Base-by-base conservation (phyloP, 2,797 vertebrate genomes). In the Falco concolor region DNA sequence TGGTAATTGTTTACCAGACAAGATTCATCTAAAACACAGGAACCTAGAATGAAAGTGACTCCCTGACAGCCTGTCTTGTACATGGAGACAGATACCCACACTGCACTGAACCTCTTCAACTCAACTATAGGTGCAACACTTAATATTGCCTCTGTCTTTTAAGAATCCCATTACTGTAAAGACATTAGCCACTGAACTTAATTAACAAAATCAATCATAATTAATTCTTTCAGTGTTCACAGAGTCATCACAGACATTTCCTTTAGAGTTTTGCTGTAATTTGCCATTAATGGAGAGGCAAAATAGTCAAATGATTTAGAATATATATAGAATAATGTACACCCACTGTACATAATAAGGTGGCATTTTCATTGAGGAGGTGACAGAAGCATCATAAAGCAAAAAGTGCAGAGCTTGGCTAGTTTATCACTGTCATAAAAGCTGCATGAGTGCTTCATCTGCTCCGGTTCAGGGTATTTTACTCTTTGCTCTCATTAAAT, bases 161-260 rank as follows among this genome's bases (percentile, higher is more conserved):
- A 97, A 97, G 90, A 87, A 95, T 90, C 88, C 93, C 94, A 96
- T 97, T 97, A 97, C 93, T 85, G 84, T 92, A 96, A 97, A 97
- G 96, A 96, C 84, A 97, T 98, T 97, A 97, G 93, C 94, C 81
- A 95, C 87, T 32, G 79, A 95, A 94, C 96, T 96, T 97, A 98
- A 97, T 98, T 98, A 98, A 96, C 93, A 95, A 97, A 97, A 98
- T 98, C 97, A 96, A 98, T 98, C 97, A 97, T 96, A 97, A 98
- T 98, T 97, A 97, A 97, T 97, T 95, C 92, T 91, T 97, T 79
- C 77, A 36, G 28, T 77, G 89, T 95, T 97, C 96, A 84, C 69
- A 92, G 70, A 95, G 78, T 95, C 80, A 87, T 73, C 74, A 83
- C 83, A 91, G 97, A 96, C 95, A 95, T 96, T 97, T 98, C 93